Conservation (phyloP, 1,140 invertebrate species). For the Trachymyrmex cornetzi region DNA sequence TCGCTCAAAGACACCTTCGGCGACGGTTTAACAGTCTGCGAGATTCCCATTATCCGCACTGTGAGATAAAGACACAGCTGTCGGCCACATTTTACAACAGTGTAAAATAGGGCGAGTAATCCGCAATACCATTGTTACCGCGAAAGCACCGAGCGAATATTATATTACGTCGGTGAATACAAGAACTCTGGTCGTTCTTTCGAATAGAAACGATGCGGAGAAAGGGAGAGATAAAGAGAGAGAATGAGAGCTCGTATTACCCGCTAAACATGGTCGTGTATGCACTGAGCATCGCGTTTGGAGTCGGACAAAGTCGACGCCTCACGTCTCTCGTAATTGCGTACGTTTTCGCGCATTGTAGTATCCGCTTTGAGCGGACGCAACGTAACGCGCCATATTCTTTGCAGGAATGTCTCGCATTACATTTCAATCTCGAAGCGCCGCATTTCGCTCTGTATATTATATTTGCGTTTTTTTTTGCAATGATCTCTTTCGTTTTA, state of each 20-base stretch:
- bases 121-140: constrained; percentile 43
- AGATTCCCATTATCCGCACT: constrained; percentile 39
- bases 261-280: constrained; percentile 37
- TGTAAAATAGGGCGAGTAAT: constrained; percentile 48
- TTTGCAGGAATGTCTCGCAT: constrained; percentile 21
- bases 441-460: not conserved
- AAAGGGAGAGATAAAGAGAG: not conserved
- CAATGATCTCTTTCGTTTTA: not conserved
- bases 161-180: constrained; percentile 55
- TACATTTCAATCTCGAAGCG: constrained; percentile 22
- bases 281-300: constrained; percentile 21
- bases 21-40: constrained; percentile 41
- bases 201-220: not conserved
- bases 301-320: constrained; percentile 31
- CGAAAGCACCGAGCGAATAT: constrained; percentile 50
- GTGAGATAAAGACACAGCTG: constrained; percentile 27
- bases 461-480: not conserved
- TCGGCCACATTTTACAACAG: constrained; percentile 24
- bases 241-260: constrained; percentile 26
- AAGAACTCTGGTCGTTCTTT: constrained; percentile 57
- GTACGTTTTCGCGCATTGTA: constrained; percentile 44
- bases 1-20: constrained; percentile 8
- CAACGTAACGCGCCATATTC: constrained; percentile 1
- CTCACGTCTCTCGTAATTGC: constrained; percentile 43
- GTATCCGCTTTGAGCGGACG: constrained; percentile 41